Conservation (phyloP, 1,140 invertebrate genomes). For the Chelonus insularis region DNA sequence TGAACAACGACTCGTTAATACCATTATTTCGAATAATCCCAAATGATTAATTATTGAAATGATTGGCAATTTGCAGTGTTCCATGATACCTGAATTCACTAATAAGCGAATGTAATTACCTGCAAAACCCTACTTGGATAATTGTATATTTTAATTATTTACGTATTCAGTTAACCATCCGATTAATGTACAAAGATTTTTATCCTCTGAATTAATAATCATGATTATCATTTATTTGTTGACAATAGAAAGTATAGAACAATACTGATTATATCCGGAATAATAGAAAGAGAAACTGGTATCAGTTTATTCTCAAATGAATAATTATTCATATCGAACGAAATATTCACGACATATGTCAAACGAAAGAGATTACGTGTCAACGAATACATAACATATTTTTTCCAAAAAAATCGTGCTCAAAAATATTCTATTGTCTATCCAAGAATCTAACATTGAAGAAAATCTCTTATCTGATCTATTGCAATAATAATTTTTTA, state of each 20-base stretch:
- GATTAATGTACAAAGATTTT: background rate
- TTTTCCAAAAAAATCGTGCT: no score
- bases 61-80: conserved; percentile 1
- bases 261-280: background rate
- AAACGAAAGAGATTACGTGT: no score
- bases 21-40: conserved; percentile 6
- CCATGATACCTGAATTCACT: background rate
- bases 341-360: no score
- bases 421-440: no score
- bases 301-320: no score
- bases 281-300: no score
- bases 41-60: conserved; percentile 17
- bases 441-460: no score
- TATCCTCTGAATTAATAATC: background rate
- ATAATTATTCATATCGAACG: no score
- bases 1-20: background rate
- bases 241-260: background rate
- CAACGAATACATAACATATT: no score
- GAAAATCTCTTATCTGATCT: no score
- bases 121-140: background rate
- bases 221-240: background rate
- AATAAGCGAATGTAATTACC: conserved; percentile 12
- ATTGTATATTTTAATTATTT: background rate
- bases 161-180: background rate
- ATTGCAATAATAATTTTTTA: no score